Conservation (phyloP, 2,888 invertebrate species). For the Rhopalosiphum nymphaeae region DNA sequence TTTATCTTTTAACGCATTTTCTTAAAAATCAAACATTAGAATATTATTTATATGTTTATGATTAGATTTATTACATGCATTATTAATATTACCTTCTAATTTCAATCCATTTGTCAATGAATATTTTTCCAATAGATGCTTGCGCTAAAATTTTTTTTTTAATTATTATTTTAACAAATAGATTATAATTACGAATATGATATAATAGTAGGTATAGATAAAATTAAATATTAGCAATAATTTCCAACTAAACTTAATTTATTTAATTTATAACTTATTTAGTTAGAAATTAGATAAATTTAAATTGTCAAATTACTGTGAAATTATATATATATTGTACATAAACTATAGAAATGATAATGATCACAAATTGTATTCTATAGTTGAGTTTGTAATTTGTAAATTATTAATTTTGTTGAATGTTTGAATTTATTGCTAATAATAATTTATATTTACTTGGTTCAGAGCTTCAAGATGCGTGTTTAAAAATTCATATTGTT, state of each 20-base stretch:
- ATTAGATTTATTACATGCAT: background rate
- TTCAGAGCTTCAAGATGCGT: background rate
- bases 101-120: background rate
- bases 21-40: slow-evolving; percentile 13
- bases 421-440: background rate
- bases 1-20: background rate
- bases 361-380: background rate
- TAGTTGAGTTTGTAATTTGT: background rate
- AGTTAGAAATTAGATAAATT: background rate
- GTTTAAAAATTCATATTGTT: background rate
- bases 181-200: background rate
- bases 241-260: background rate
- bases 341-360: background rate
- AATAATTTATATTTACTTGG: slow-evolving; percentile 31
- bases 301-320: background rate
- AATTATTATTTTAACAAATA: background rate
- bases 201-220: background rate
- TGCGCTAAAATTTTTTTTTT: slow-evolving; percentile 2
- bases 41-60: background rate
- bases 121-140: background rate
- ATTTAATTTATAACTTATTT: background rate
- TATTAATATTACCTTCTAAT: background rate
- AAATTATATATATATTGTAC: background rate
- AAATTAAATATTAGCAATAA: background rate
- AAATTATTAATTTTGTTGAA: background rate